Conservation (phyloP, 2,888 invertebrate species). For the Acleris laterana region DNA sequence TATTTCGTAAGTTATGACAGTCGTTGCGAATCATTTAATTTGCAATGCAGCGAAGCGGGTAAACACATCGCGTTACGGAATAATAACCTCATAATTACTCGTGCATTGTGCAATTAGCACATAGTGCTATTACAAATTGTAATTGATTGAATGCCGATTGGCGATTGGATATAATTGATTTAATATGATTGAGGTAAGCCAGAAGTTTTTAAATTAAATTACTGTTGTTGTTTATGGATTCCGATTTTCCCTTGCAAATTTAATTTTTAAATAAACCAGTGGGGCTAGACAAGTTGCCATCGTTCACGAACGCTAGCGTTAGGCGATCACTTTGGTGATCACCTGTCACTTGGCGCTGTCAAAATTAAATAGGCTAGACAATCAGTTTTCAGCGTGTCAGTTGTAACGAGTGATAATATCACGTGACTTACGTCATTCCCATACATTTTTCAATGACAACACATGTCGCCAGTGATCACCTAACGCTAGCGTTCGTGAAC, state of each 20-base stretch:
- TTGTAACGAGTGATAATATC: too few species aligned
- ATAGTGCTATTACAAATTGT: constrained; percentile 18
- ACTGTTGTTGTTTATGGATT: background rate
- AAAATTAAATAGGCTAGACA: too few species aligned
- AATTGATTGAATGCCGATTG: constrained; percentile 23
- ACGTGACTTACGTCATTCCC: too few species aligned
- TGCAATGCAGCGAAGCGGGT: background rate
- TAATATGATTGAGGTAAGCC: constrained; percentile 3
- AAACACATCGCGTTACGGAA: constrained; percentile 10
- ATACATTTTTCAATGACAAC: too few species aligned
- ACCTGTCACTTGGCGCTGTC: too few species aligned
- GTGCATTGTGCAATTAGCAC: constrained; percentile 21
- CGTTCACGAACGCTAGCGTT: too few species aligned
- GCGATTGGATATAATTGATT: constrained; percentile 9
- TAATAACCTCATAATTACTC: constrained; percentile 13
- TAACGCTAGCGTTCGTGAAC: too few species aligned
- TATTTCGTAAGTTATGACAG: too few species aligned
- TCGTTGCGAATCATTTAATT: background rate
- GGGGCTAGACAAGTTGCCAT: too few species aligned
- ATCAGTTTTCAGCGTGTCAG: too few species aligned
- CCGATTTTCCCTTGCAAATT: background rate
- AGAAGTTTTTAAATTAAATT: constrained; percentile 8
- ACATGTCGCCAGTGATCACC: too few species aligned
- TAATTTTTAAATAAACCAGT: background rate
- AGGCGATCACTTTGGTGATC: too few species aligned